phyloP scores from a whole-genome alignment of 2,113 vertebrate species.

The Carollia perspicillata region DNA sequence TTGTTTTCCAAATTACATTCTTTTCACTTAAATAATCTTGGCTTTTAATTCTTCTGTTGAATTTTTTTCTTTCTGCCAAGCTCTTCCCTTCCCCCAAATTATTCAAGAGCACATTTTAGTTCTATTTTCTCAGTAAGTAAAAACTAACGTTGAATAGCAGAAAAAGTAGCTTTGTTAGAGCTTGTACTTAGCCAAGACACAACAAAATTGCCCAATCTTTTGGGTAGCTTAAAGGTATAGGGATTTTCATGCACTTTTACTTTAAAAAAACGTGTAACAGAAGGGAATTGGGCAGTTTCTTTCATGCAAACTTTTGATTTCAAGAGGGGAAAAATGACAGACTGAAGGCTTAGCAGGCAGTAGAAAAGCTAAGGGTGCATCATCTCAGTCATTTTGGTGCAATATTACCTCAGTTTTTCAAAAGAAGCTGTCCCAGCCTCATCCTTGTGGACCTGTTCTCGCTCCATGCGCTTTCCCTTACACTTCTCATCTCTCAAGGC shows the following conservation, averaged over 20 bases:
- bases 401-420: constrained; percentile 99
- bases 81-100: constrained; percentile 85
- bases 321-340: constrained; percentile 83
- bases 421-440: constrained; percentile 96
- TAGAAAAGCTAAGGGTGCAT: constrained; percentile 86
- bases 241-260: constrained; percentile 92
- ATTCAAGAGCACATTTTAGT: constrained; percentile 84
- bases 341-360: constrained; percentile 82
- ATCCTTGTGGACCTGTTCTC: constrained; percentile 94
- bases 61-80: constrained; percentile 74
- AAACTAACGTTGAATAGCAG: constrained; percentile 92
- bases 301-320: constrained; percentile 96
- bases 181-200: constrained; percentile 94
- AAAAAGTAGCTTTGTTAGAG: constrained; percentile 92
- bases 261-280: constrained; percentile 49
- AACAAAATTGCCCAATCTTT: constrained; percentile 88
- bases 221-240: constrained; percentile 97
- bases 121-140: constrained; percentile 78
- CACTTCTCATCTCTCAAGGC: constrained; percentile 95
- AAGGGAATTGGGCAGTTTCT: constrained; percentile 86
- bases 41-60: constrained; percentile 75
- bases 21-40: constrained; percentile 81
- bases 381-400: constrained; percentile 92
- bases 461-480: constrained; percentile 94
- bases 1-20: constrained; percentile 81